Base-by-base conservation (phyloP, 2,888 invertebrate genomes). In the Arrhopalites spinosus region DNA sequence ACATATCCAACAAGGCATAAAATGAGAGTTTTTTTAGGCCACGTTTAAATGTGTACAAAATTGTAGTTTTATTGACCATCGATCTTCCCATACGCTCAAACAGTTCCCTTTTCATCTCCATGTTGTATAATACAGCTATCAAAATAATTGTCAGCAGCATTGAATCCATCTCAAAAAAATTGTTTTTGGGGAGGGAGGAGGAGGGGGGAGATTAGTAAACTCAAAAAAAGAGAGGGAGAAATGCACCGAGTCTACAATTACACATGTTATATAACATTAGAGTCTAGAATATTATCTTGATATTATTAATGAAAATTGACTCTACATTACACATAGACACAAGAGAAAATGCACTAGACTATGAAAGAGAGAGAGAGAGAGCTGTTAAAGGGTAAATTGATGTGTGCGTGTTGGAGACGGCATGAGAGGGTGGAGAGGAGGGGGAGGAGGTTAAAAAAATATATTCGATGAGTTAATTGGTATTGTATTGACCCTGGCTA, bases 401-500 rank as follows among this genome's bases (percentile, higher is more conserved):
- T 67, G 67, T 45, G 61, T 63, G 63, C 63, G 63, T 72, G 71
- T 30, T 61, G 71, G 23, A 30, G 70, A 56, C 13, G 5, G 53
- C 15, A 59, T 59, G 36, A n/a, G 20, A 66, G 43, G 27, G 53
- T 30, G 71, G n/a, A 45, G 11, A 8, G 36, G 61, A 72, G 61
- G 59, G 61, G 71, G 71, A 61, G 71, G 71, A 47, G 53, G 20
- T 5, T 5, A 11, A 36, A 15, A 25, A 45, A 61, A 63, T 29
- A 69, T 30, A 29, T 72, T 72, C 36, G 71, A 56, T 56, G 56
- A 56, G 71, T 72, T 72, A 72, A 72, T 72, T 72, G 61, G 45
- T 72, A 72, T 71, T 71, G 71, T 72, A 72, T 71, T 71, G 71
- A 53, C 71, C 71, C 71, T 71, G 71, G 71, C 71, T 72, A 71